Evolutionary conservation across 2,113 vertebrate genomes (phyloP).

Genomic region (Tachuris rubrigastra): DNA sequence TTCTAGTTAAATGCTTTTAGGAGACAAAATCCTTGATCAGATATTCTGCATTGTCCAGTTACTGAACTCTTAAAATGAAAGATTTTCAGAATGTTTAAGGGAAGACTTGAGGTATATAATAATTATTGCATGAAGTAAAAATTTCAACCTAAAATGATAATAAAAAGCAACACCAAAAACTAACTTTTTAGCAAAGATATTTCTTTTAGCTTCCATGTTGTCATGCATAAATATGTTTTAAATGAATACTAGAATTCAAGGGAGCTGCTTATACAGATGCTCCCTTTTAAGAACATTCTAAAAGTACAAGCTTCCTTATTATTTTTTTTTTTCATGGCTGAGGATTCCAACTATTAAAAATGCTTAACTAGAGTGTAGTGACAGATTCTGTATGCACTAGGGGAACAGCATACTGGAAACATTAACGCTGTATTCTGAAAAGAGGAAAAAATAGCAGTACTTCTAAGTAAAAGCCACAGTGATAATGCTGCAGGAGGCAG

Average conservation of each 20-base stretch:
- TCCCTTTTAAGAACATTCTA: background rate
- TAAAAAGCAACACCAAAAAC: background rate
- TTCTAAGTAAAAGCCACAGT: background rate
- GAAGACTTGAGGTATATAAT: background rate
- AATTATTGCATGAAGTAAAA: background rate
- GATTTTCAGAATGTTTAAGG: background rate
- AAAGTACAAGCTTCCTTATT: background rate
- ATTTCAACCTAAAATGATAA: background rate
- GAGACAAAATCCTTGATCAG: background rate
- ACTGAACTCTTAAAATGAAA: background rate
- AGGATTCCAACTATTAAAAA: background rate
- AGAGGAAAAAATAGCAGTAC: background rate
- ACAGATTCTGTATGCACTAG: background rate
- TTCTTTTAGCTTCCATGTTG: background rate
- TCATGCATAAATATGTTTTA: background rate
- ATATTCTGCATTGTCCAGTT: background rate
- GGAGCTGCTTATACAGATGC: background rate
- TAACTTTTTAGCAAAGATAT: background rate
- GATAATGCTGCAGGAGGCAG: background rate
- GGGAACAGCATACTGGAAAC: background rate
- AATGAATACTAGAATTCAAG: background rate
- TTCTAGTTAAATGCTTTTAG: background rate
- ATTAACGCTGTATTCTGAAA: background rate
- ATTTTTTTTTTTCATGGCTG: background rate
- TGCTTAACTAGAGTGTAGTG: background rate